These are phyloP conservation scores for Anguilla rostrata DNA, from an alignment of 2,113 vertebrate species.

Conservation along the genomic window DNA sequence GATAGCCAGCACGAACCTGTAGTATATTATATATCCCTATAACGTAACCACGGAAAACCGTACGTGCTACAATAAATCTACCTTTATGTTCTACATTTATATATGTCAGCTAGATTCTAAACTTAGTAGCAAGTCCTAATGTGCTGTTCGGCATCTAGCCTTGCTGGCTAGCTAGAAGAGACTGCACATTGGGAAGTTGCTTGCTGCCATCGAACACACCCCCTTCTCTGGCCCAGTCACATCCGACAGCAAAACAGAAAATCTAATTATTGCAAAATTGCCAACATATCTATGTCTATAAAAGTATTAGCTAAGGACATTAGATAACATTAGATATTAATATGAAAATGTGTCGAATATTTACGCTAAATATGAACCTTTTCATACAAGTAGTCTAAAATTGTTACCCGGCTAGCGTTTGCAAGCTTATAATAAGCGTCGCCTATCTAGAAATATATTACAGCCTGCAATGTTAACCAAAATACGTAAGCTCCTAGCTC, in stretches of 20 bases:
- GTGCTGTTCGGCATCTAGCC: background rate
- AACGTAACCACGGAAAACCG: background rate
- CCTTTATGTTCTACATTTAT: too few relatives aligned
- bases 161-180: background rate
- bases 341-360: background rate
- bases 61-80: too few relatives aligned
- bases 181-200: background rate
- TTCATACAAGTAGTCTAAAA: background rate
- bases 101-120: too few relatives aligned
- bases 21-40: background rate
- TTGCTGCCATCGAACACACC: background rate
- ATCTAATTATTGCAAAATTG: background rate
- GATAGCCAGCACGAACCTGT: background rate
- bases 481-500: background rate
- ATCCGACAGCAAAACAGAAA: background rate
- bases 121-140: too few relatives aligned
- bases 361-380: background rate
- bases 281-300: background rate
- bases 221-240: background rate
- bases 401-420: background rate
- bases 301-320: background rate
- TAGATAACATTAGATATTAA: background rate
- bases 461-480: too few relatives aligned
- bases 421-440: background rate
- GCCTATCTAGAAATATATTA: background rate